Percentiles rank a stretch among this genome's conserved stretches.
Conservation (phyloP, 2,888 invertebrate species). For the Junonia oenone region DNA sequence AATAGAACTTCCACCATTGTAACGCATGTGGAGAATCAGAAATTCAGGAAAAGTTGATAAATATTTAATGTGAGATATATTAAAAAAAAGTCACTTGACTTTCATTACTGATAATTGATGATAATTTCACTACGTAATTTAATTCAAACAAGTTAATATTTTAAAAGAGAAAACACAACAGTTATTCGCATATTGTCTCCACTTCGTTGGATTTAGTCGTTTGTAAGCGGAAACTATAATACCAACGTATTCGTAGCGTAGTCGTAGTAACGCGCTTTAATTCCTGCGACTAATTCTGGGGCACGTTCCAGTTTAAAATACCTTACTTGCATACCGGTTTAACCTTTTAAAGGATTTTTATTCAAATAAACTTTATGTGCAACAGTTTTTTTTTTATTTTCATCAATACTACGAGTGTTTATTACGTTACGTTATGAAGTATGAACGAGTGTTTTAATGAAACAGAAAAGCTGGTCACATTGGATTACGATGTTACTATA, state of each 20-base stretch:
- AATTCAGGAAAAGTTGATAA: no score
- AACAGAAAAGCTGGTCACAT: not conserved
- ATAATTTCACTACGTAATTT: no score
- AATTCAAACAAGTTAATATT: not conserved
- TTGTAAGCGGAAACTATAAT: conserved; percentile 3
- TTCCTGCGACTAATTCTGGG: conserved; percentile 4
- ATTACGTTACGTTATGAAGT: not conserved
- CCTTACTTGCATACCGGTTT: not conserved
- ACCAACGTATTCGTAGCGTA: not conserved
- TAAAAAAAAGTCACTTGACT: no score
- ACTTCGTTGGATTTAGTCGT: not conserved
- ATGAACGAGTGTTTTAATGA: not conserved
- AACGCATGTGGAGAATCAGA: no score
- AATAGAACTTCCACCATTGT: no score
- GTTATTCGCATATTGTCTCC: not conserved
- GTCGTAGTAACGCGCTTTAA: conserved; percentile 1
- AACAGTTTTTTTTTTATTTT: not conserved
- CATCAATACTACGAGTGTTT: not conserved
- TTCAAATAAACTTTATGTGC: not conserved
- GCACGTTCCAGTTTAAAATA: conserved; percentile 4
- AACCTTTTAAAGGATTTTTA: conserved; percentile 2
- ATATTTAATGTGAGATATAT: no score
- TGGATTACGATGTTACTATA: no score
- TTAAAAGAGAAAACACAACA: not conserved
- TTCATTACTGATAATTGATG: no score